A percentile compares a stretch with the other conserved stretches of the same genome.
Evolutionary conservation across 2,113 vertebrate genomes (phyloP).

Genomic region (Ictalurus furcatus): DNA sequence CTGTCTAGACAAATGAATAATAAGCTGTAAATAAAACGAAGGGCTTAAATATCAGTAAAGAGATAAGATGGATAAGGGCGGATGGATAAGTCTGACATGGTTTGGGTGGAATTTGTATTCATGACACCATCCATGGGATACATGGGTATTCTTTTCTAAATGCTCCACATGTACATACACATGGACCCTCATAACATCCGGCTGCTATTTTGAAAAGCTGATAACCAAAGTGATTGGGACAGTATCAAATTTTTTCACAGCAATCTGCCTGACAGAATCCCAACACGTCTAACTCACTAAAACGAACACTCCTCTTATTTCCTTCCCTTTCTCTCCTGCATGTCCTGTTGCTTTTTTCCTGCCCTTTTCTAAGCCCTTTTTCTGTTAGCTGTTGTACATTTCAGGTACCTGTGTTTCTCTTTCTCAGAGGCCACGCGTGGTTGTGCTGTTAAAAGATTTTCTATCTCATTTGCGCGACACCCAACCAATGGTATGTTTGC

Average conservation of each 20-base stretch:
- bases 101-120: background rate
- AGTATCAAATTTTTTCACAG: background rate
- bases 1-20: background rate
- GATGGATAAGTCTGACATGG: background rate
- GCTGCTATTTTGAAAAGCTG: slow-evolving; percentile 24
- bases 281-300: slow-evolving; percentile 46
- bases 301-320: slow-evolving; percentile 65
- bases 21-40: background rate
- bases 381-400: slow-evolving; percentile 84
- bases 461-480: slow-evolving; percentile 97
- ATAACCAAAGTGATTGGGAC: slow-evolving; percentile 18
- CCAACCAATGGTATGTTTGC: slow-evolving; percentile 96
- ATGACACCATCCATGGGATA: background rate
- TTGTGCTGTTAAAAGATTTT: slow-evolving; percentile 97
- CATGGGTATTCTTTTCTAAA: background rate
- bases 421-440: slow-evolving; percentile 92
- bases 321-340: slow-evolving; percentile 64
- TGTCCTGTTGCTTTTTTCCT: slow-evolving; percentile 63
- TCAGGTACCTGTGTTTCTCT: slow-evolving; percentile 95
- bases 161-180: slow-evolving; percentile 6
- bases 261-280: slow-evolving; percentile 46
- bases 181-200: background rate
- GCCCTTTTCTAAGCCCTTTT: slow-evolving; percentile 74
- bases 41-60: background rate
- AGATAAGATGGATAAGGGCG: background rate